A percentile compares a stretch with the other conserved stretches of the same genome.
These are phyloP conservation scores for Ostrea denselamellosa DNA, from an alignment of 1,140 invertebrate species.

Conservation along the genomic window DNA sequence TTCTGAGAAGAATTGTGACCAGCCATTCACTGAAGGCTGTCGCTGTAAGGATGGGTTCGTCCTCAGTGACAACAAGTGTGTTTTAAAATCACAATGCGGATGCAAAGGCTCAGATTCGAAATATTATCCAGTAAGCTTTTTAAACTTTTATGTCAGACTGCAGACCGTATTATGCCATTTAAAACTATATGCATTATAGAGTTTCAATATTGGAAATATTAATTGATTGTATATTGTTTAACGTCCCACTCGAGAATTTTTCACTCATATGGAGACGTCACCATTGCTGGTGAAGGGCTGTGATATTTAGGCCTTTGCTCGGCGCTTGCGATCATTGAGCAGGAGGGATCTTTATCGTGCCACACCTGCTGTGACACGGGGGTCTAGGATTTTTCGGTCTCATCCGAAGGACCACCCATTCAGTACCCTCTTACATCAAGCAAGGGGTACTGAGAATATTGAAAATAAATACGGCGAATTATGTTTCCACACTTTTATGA, in stretches of 20 bases:
- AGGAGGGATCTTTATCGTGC: too few species aligned
- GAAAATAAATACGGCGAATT: background rate
- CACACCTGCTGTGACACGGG: too few species aligned
- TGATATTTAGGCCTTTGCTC: background rate
- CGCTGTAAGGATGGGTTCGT: conserved; percentile 55
- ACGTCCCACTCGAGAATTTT: too few species aligned
- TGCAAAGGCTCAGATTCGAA: conserved; percentile 43
- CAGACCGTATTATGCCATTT: background rate
- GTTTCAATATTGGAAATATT: background rate
- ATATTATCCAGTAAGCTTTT: conserved; percentile 53
- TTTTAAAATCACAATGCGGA: conserved; percentile 52
- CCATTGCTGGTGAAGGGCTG: background rate
- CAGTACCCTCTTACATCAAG: too few species aligned
- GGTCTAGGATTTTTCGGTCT: too few species aligned
- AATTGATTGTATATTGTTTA: background rate
- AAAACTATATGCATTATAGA: background rate
- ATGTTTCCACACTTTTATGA: too few species aligned
- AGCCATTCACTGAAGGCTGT: conserved; percentile 55
- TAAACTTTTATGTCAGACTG: background rate
- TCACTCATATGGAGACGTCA: too few species aligned
- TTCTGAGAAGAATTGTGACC: conserved; percentile 41
- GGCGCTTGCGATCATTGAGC: too few species aligned
- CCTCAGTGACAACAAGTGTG: conserved; percentile 58
- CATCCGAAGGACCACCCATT: too few species aligned
- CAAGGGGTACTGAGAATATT: too few species aligned